These are phyloP conservation scores for Anadara kagoshimensis DNA, from an alignment of 1,140 invertebrate species.

Conservation along the genomic window DNA sequence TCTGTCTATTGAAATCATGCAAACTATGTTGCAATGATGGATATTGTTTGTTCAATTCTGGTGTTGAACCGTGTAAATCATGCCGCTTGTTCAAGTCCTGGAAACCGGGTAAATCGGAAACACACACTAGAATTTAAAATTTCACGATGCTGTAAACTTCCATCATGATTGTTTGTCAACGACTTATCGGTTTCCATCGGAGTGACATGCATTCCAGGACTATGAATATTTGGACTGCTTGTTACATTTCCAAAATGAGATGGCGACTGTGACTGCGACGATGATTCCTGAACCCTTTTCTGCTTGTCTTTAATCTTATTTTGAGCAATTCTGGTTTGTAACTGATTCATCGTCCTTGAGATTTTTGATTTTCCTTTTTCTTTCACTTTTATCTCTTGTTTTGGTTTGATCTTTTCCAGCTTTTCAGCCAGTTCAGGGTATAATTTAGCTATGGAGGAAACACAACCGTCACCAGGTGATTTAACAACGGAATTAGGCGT, in stretches of 20 bases:
- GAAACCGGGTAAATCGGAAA: too few relatives aligned
- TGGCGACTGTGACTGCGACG: constrained; percentile 52
- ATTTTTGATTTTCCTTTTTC: constrained; percentile 66
- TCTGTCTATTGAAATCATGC: too few relatives aligned
- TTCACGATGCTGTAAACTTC: too few relatives aligned
- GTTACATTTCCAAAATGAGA: constrained; percentile 8
- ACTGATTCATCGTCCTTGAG: constrained; percentile 75
- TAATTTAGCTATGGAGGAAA: constrained; percentile 65
- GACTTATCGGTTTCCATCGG: too few relatives aligned
- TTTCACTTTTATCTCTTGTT: constrained; percentile 53
- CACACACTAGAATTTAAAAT: too few relatives aligned
- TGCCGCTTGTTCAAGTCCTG: too few relatives aligned
- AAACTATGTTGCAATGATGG: too few relatives aligned
- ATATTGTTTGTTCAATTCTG: too few relatives aligned
- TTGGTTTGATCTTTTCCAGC: constrained; percentile 67
- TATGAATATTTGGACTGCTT: too few relatives aligned
- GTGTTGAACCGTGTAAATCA: neutral
- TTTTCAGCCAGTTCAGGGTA: constrained; percentile 73
- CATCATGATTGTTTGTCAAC: too few relatives aligned
- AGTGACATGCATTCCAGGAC: too few relatives aligned
- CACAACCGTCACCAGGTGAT: constrained; percentile 41
- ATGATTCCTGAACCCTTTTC: constrained; percentile 69
- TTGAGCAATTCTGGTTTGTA: constrained; percentile 76
- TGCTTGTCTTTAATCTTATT: constrained; percentile 76
- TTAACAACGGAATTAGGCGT: constrained; percentile 30